Conservation (phyloP, 2,888 invertebrate genomes). For the Drosophila nigritarsus region DNA sequence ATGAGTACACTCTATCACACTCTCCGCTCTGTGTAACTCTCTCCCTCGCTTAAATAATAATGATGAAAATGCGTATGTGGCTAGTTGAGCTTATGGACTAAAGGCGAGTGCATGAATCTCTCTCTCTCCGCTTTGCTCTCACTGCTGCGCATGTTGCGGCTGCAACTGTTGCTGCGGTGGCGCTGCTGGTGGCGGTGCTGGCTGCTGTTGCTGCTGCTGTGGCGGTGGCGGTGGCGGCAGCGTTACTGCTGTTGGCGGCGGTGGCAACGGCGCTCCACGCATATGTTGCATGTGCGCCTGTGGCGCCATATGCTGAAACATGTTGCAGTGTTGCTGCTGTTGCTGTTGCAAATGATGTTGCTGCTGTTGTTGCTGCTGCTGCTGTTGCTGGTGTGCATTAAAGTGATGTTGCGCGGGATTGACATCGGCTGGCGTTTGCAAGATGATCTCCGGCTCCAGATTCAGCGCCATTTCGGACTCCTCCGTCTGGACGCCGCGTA, state of each 20-base stretch:
- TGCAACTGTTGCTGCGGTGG: constrained; percentile 58
- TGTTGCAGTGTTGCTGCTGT: constrained; percentile 80
- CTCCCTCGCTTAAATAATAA: constrained; percentile 21
- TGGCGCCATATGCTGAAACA: constrained; percentile 83
- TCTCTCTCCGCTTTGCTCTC: constrained; percentile 29
- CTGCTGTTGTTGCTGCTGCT: constrained; percentile 65
- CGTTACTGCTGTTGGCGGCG: constrained; percentile 65
- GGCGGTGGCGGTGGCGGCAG: constrained; percentile 63
- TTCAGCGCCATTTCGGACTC: constrained; percentile 79
- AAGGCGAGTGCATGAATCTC: constrained; percentile 45
- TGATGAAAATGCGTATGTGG: constrained; percentile 62
- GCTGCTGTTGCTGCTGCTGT: constrained; percentile 67
- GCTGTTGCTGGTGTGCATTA: constrained; percentile 71
- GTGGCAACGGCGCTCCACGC: constrained; percentile 72
- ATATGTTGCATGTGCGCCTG: constrained; percentile 83
- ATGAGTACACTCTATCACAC: constrained; percentile 22
- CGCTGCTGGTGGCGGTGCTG: constrained; percentile 47
- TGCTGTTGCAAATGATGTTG: constrained; percentile 70
- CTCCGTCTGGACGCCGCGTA: constrained; percentile 61
- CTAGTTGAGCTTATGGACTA: constrained; percentile 74
- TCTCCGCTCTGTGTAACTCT: not conserved
- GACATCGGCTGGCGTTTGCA: constrained; percentile 80
- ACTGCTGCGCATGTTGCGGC: constrained; percentile 39
- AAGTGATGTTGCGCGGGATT: constrained; percentile 77
- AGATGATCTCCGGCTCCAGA: constrained; percentile 81